Evolutionary conservation across 2,888 invertebrate species (phyloP), one percentile per base, ranked within the genome.

Genomic region (Chrysomela aeneicollis): DNA sequence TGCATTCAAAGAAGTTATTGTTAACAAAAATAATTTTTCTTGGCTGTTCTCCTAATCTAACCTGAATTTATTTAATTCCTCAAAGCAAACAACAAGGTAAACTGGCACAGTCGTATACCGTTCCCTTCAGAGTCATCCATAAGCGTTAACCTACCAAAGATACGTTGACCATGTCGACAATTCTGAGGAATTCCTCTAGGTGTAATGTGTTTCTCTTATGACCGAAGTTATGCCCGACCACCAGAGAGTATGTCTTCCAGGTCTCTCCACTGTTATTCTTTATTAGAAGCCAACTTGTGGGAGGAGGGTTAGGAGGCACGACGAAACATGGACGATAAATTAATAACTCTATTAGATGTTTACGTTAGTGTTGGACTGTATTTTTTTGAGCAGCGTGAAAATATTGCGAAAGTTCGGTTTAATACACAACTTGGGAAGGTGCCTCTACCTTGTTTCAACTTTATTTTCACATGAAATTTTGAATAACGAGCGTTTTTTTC

Each of bases 201-300:
- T 81, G 78, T 76, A 79, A 81, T 82, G 79, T 78, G 75, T 82
- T 79, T 82, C 80, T 77, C 78, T 80, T 79, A 81, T 76, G 74
- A 74, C 73, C 71, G 77, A 81, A 80, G 76, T 78, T 79, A 76
- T 76, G 74, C 66, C 50, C 53, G 60, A 70, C 66, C 75, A 67
- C 71, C 52, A 61, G 76, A 74, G 73, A 71, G 58, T 52, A 59
- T 66, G 71, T 74, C 73, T 72, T 73, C 61, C 61, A 64, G 67
- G 65, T 67, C 62, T 64, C 67, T 42, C 50, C 58, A 67, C 61
- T 67, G 64, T n/a, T n/a, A 64, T 67, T 67, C 67, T 67, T 67
- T 67, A 67, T 63, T 66, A 66, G 63, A 63, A 61, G 60, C 61
- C 19, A 61, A 61, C 66, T 66, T 66, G 65, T 62, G 42, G 59